Evolutionary conservation across 2,888 invertebrate species (phyloP).

Genomic region (Eupithecia abbreviata): DNA sequence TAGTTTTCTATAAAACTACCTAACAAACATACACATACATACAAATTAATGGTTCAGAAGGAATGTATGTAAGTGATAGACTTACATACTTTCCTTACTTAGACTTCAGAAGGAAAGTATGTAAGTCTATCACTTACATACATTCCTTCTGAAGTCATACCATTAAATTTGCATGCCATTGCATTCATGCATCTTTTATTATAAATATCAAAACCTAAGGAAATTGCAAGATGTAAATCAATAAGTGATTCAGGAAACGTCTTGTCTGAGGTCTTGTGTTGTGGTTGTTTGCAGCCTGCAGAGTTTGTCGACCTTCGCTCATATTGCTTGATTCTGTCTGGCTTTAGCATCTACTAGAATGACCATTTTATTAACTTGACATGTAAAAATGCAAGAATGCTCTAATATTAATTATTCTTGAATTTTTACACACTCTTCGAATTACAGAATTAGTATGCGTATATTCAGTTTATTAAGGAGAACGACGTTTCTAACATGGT

Average conservation of each 20-base stretch:
- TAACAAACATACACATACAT: background rate
- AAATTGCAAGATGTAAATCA: conserved; percentile 53
- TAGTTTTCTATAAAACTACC: background rate
- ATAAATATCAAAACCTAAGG: background rate
- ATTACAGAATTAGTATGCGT: too few relatives aligned
- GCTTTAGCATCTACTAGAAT: conserved; percentile 50
- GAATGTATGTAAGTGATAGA: background rate
- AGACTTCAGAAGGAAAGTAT: too few relatives aligned
- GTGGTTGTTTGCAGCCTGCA: conserved; percentile 46
- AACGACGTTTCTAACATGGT: background rate
- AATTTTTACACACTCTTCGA: background rate
- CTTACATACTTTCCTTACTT: too few relatives aligned
- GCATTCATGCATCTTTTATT: background rate
- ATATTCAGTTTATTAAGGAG: too few relatives aligned
- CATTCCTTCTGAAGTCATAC: background rate
- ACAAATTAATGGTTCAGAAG: background rate
- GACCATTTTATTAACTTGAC: background rate
- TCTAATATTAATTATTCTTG: background rate
- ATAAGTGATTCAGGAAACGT: conserved; percentile 62
- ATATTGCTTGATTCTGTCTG: conserved; percentile 54
- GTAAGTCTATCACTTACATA: background rate
- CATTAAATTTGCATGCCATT: background rate
- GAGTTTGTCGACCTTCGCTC: conserved; percentile 70
- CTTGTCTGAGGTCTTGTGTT: too few relatives aligned
- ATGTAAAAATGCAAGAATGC: background rate